phyloP scores from a whole-genome alignment of 2,888 invertebrate genomes.

The Mesochorus sp. region DNA sequence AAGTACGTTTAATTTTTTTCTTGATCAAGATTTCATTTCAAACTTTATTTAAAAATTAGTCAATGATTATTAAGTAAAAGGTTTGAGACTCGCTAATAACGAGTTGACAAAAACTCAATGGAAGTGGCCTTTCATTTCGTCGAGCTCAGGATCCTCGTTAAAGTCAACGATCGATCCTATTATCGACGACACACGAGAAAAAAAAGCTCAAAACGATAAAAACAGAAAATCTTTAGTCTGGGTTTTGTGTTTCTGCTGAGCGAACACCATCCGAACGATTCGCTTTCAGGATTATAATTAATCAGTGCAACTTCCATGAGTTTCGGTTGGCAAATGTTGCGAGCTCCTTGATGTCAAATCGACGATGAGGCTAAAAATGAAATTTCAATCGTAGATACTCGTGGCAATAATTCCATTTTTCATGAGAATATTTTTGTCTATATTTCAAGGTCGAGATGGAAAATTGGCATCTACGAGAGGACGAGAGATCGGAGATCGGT shows the following conservation, averaged over 20 bases:
- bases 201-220: slow-evolving; percentile 29
- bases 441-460: slow-evolving; percentile 31
- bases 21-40: background rate
- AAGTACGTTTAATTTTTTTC: slow-evolving; percentile 11
- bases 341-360: slow-evolving; percentile 59
- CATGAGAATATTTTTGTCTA: background rate
- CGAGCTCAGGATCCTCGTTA: slow-evolving; percentile 57
- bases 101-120: slow-evolving; percentile 28
- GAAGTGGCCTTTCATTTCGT: slow-evolving; percentile 47
- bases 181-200: slow-evolving; percentile 61
- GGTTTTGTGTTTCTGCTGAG: slow-evolving; percentile 41
- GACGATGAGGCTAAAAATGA: slow-evolving; percentile 58
- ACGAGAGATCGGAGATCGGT: too few relatives aligned
- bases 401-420: background rate
- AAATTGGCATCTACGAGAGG: too few relatives aligned
- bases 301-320: slow-evolving; percentile 21
- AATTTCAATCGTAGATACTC: background rate
- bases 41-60: slow-evolving; percentile 9
- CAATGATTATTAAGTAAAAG: slow-evolving; percentile 70
- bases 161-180: slow-evolving; percentile 56
- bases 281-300: slow-evolving; percentile 10
- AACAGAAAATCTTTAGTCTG: slow-evolving; percentile 20
- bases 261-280: slow-evolving; percentile 44
- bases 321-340: slow-evolving; percentile 33
- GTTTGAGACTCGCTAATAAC: slow-evolving; percentile 63